phyloP scores from a whole-genome alignment of 2,797 vertebrate species.

The Sparidentex hasta region DNA sequence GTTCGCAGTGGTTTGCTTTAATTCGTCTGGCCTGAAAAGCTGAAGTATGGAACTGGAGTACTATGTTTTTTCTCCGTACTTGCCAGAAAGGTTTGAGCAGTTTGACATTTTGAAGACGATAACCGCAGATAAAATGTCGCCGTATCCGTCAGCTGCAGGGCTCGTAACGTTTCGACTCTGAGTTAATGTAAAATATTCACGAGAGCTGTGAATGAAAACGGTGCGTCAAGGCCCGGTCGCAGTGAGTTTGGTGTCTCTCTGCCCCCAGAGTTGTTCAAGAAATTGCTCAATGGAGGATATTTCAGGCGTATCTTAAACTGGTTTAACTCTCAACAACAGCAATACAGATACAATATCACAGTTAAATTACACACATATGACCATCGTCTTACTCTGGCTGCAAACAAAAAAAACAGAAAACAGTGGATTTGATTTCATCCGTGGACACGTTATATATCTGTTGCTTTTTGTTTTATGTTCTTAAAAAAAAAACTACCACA shows the following conservation, averaged over 20 bases:
- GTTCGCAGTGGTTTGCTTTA: neutral
- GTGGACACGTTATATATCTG: conserved; percentile 27
- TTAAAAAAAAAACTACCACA: conserved; percentile 14
- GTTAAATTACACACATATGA: neutral
- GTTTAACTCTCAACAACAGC: conserved; percentile 5
- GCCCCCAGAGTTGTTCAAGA: neutral
- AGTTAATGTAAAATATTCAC: neutral
- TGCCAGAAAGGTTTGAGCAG: neutral
- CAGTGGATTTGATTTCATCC: conserved; percentile 21
- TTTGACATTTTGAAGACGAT: neutral
- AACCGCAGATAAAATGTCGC: neutral
- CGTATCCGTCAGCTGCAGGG: conserved; percentile 3
- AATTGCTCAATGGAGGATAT: neutral
- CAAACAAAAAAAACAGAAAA: neutral
- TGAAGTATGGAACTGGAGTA: neutral
- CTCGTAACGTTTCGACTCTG: conserved; percentile 2
- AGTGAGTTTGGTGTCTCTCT: neutral
- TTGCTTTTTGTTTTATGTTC: conserved; percentile 15
- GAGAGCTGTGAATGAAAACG: neutral
- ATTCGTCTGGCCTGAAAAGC: neutral
- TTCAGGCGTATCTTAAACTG: neutral
- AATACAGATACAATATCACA: neutral
- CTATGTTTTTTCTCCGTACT: neutral
- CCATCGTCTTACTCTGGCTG: neutral
- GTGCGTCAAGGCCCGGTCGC: neutral